Percentiles rank a stretch among this genome's conserved stretches.
Evolutionary conservation across 2,113 vertebrate species (phyloP).

Genomic region (Istiophorus platypterus): DNA sequence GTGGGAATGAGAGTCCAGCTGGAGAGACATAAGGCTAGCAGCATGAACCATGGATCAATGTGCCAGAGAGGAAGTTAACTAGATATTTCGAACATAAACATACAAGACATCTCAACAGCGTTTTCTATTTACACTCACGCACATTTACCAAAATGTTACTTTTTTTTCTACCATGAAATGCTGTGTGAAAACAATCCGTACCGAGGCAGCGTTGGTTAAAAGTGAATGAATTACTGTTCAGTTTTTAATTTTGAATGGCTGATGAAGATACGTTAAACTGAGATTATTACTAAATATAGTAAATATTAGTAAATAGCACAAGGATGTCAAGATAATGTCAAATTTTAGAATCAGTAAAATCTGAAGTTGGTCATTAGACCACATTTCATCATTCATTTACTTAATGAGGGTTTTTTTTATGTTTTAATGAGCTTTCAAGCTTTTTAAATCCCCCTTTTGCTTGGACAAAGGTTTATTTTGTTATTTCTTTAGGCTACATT

Average conservation of each 20-base stretch:
- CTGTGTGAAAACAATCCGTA: neutral
- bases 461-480: neutral
- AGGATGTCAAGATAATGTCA: neutral
- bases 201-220: neutral
- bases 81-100: slow-evolving; percentile 68
- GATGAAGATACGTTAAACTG: neutral
- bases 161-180: slow-evolving; percentile 1
- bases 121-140: slow-evolving; percentile 49
- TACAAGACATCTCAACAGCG: slow-evolving; percentile 55
- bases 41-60: slow-evolving; percentile 71
- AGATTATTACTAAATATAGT: neutral
- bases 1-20: slow-evolving; percentile 78
- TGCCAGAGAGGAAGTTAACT: slow-evolving; percentile 82
- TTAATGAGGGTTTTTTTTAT: neutral
- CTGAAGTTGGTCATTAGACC: neutral
- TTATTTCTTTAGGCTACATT: neutral
- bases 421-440: neutral
- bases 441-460: neutral
- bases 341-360: neutral
- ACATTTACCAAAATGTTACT: slow-evolving; percentile 29
- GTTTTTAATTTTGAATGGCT: neutral
- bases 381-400: neutral
- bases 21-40: slow-evolving; percentile 84
- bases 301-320: neutral
- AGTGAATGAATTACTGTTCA: neutral